Conservation (phyloP, 2,113 vertebrate genomes). For the Noturus placidus region DNA sequence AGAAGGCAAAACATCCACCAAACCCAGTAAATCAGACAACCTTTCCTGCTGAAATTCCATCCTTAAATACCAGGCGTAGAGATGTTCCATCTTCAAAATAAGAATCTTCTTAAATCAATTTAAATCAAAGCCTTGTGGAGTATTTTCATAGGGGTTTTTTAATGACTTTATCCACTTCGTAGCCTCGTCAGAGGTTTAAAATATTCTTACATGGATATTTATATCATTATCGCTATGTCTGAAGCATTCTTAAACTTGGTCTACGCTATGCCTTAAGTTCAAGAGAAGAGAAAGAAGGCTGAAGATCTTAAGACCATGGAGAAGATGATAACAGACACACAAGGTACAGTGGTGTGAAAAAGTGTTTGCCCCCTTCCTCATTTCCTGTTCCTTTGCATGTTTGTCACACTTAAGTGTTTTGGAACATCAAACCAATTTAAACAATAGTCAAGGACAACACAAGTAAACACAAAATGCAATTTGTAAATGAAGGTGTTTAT, state of each 20-base stretch:
- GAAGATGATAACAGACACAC: constrained; percentile 49
- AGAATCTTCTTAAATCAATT: background rate
- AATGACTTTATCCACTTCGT: background rate
- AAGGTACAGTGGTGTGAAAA: too few relatives aligned
- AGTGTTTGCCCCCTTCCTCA: too few relatives aligned
- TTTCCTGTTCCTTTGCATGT: too few relatives aligned
- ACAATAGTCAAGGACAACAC: too few relatives aligned
- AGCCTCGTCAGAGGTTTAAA: constrained; percentile 26
- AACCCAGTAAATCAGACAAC: too few relatives aligned
- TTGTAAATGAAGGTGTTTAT: too few relatives aligned
- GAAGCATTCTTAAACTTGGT: background rate
- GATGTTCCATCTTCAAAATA: background rate
- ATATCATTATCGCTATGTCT: background rate
- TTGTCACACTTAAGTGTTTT: too few relatives aligned
- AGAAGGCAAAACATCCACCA: background rate
- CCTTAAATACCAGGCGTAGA: background rate
- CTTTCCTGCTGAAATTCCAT: background rate
- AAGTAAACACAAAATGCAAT: too few relatives aligned
- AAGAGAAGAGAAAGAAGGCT: constrained; percentile 54
- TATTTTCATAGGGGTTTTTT: background rate
- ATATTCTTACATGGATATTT: background rate
- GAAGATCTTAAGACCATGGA: constrained; percentile 43
- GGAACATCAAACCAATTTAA: too few relatives aligned
- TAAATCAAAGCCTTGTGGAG: background rate
- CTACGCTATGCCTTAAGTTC: constrained; percentile 46